A percentile compares a stretch with the other conserved stretches of the same genome.
These are phyloP conservation scores for Leptopterna dolabrata DNA, from an alignment of 2,888 invertebrate species.

Conservation along the genomic window DNA sequence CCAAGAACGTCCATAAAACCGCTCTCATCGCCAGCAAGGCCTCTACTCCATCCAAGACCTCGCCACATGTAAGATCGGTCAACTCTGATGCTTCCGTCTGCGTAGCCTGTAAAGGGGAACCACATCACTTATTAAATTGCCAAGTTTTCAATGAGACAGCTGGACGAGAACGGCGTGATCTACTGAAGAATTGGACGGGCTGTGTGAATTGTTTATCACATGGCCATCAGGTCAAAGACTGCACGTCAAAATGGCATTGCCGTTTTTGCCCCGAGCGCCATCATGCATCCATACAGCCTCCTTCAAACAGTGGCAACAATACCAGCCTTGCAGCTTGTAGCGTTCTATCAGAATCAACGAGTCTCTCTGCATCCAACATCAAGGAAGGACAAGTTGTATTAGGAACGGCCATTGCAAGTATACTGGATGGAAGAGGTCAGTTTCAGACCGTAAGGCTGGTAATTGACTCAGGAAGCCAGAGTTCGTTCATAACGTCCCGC, in stretches of 20 bases:
- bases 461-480: slow-evolving; percentile 49
- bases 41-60: neutral
- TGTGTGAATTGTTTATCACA: neutral
- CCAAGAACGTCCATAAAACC: neutral
- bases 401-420: slow-evolving; percentile 31
- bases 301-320: neutral
- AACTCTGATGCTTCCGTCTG: neutral
- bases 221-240: neutral
- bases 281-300: slow-evolving; percentile 6
- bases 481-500: slow-evolving; percentile 22
- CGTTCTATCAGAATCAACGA: neutral
- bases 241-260: slow-evolving; percentile 1
- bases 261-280: neutral
- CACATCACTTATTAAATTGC: neutral
- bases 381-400: neutral
- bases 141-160: neutral
- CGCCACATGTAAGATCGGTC: neutral
- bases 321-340: neutral
- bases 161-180: neutral
- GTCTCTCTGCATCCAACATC: neutral
- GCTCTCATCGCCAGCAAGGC: neutral
- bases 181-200: neutral
- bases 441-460: slow-evolving; percentile 25
- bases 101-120: neutral
- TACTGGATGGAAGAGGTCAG: slow-evolving; percentile 26